Conservation (phyloP, 2,888 invertebrate species). For the Exephanes ischioxanthus region DNA sequence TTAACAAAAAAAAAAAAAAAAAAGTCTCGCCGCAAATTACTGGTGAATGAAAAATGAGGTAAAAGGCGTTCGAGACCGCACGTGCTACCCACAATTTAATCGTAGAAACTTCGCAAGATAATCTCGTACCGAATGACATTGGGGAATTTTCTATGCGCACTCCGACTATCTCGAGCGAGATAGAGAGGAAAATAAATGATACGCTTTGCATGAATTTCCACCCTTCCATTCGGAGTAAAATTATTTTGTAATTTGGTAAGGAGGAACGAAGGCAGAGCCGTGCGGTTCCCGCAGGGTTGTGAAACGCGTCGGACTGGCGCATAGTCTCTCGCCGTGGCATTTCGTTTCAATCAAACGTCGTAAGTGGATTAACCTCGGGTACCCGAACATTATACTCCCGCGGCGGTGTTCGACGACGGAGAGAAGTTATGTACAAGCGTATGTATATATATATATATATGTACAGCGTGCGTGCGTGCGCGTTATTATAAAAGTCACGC, state of each 20-base stretch:
- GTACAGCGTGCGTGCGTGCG: slow-evolving; percentile 31
- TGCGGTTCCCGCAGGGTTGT: background rate
- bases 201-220: background rate
- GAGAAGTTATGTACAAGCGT: slow-evolving; percentile 28
- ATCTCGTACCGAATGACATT: background rate
- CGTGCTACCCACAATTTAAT: background rate
- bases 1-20: no score
- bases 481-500: slow-evolving; percentile 67
- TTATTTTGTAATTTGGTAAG: slow-evolving; percentile 44
- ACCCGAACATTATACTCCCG: slow-evolving; percentile 60
- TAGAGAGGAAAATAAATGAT: slow-evolving; percentile 7
- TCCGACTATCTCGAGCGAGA: background rate
- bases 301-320: background rate
- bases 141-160: background rate
- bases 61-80: background rate
- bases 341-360: slow-evolving; percentile 69
- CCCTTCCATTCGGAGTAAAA: slow-evolving; percentile 26
- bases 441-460: background rate
- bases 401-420: slow-evolving; percentile 50
- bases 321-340: slow-evolving; percentile 25
- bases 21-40: no score
- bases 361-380: slow-evolving; percentile 70
- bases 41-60: no score
- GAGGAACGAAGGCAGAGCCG: background rate
- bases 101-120: background rate